Evolutionary conservation across 2,888 invertebrate species (phyloP).

Genomic region (Lissocephala sabroskyi): DNA sequence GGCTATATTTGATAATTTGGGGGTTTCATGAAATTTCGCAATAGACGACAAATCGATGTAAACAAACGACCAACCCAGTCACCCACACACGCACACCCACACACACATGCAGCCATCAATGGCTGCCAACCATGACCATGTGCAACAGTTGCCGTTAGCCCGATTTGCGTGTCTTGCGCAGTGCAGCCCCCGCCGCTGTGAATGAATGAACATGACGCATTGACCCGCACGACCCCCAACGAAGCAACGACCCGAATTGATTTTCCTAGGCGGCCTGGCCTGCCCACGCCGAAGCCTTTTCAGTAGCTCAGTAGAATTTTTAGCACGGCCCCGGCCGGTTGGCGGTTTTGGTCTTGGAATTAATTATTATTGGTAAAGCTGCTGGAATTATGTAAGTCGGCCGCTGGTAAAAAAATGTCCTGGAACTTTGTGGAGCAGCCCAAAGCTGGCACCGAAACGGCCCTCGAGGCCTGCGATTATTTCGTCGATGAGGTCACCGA

Average conservation of each 20-base stretch:
- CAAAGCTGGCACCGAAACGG: conserved; percentile 75
- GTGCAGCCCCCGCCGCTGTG: conserved; percentile 23
- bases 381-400: conserved; percentile 32
- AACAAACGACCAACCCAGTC: conserved; percentile 15
- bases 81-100: too few relatives aligned
- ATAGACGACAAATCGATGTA: conserved; percentile 6
- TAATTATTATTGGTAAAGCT: conserved; percentile 1
- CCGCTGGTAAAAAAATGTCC: conserved; percentile 49
- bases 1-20: too few relatives aligned
- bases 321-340: conserved; percentile 23
- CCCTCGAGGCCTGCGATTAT: conserved; percentile 81
- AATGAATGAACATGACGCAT: conserved; percentile 36
- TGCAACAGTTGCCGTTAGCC: conserved; percentile 58
- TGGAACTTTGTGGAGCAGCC: conserved; percentile 71
- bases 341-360: neutral
- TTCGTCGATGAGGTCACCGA: conserved; percentile 80
- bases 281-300: conserved; percentile 13
- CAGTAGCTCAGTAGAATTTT: conserved; percentile 35
- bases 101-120: too few relatives aligned
- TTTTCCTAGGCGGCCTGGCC: too few relatives aligned
- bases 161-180: conserved; percentile 60
- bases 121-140: conserved; percentile 18
- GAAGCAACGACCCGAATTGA: conserved; percentile 31
- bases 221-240: conserved; percentile 1
- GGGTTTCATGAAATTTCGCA: too few relatives aligned